A percentile compares a stretch with the other conserved stretches of the same genome.
Evolutionary conservation across 2,113 vertebrate species (phyloP).

Genomic region (Lichenostomus cassidix): DNA sequence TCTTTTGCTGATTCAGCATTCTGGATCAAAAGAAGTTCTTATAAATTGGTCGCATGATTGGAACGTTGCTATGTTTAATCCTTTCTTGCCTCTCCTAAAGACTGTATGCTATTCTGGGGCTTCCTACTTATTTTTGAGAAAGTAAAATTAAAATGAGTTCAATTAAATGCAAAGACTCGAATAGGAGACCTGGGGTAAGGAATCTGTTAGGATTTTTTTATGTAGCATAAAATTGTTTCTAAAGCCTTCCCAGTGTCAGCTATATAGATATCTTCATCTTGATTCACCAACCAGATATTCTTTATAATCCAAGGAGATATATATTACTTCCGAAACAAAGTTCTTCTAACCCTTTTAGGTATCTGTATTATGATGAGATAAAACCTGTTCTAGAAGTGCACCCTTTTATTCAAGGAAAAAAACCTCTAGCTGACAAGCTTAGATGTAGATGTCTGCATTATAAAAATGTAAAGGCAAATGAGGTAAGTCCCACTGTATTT

Average conservation of each 20-base stretch:
- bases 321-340: neutral
- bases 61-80: neutral
- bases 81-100: neutral
- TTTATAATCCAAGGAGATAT: neutral
- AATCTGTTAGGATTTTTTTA: neutral
- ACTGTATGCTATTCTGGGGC: rapidly evolving
- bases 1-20: neutral
- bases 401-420: neutral
- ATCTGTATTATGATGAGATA: neutral
- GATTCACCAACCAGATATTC: neutral
- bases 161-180: neutral
- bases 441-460: neutral
- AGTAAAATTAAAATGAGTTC: neutral
- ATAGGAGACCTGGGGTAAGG: neutral
- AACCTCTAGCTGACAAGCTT: neutral
- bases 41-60: neutral
- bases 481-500: neutral
- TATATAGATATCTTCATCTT: neutral
- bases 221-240: neutral
- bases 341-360: neutral
- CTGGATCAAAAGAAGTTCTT: neutral
- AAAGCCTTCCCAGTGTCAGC: neutral
- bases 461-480: neutral
- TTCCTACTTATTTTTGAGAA: neutral
- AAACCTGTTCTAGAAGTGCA: neutral